Conservation (phyloP, 2,888 invertebrate species). For the Dicyrtomina minuta region DNA sequence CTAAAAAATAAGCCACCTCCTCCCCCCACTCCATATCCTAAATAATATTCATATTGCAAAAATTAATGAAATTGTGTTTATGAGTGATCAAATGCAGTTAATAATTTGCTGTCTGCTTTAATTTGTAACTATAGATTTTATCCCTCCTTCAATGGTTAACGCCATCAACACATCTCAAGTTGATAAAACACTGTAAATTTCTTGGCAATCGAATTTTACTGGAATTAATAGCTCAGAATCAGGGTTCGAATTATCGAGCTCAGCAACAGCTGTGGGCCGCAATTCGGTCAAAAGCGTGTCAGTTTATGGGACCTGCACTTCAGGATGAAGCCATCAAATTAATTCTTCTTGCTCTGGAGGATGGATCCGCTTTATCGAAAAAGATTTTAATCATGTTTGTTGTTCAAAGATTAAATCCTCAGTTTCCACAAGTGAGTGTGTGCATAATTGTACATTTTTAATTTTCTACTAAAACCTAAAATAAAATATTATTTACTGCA, state of each 20-base stretch:
- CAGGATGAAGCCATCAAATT: conserved; percentile 96
- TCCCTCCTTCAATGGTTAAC: conserved; percentile 19
- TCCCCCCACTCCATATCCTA: no score
- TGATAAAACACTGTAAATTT: conserved; percentile 17
- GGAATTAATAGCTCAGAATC: conserved; percentile 25
- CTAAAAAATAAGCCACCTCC: no score
- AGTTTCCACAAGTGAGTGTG: conserved; percentile 81
- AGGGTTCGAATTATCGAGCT: conserved; percentile 36
- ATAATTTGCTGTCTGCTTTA: background rate
- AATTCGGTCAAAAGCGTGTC: conserved; percentile 40
- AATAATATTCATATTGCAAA: no score
- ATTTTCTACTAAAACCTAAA: background rate
- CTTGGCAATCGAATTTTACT: conserved; percentile 23
- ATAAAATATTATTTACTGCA: background rate
- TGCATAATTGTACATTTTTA: background rate
- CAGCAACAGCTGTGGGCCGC: conserved; percentile 51
- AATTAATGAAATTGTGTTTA: background rate
- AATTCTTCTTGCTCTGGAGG: conserved; percentile 89
- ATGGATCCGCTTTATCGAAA: conserved; percentile 88
- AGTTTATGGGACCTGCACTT: conserved; percentile 69
- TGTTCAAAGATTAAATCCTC: conserved; percentile 91
- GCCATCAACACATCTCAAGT: conserved; percentile 9
- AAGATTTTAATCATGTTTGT: conserved; percentile 98
- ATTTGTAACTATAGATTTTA: conserved; percentile 15
- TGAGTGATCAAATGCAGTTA: background rate